Percentiles rank a stretch among this genome's conserved stretches.
Conservation (phyloP, 2,888 invertebrate genomes). For the Sminthurinus aureus region DNA sequence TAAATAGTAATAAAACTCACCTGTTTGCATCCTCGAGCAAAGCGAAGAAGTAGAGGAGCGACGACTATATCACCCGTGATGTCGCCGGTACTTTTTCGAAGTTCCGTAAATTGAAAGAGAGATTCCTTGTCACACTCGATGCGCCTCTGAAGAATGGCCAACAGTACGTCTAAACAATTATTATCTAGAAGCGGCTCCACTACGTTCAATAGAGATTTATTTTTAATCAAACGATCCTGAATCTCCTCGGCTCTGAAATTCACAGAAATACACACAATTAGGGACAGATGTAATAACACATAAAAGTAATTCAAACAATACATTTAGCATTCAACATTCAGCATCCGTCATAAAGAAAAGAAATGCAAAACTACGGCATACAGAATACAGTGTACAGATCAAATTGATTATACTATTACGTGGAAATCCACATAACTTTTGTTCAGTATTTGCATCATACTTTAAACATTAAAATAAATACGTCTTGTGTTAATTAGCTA, state of each 20-base stretch:
- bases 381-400: background rate
- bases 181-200: conserved; percentile 79
- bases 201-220: conserved; percentile 81
- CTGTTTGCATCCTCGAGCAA: conserved; percentile 67
- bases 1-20: conserved; percentile 61
- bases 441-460: no score
- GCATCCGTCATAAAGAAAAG: background rate
- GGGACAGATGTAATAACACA: background rate
- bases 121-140: conserved; percentile 93
- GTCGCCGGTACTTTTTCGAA: conserved; percentile 57
- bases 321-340: background rate
- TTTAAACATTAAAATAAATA: no score
- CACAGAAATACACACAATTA: background rate
- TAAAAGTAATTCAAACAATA: background rate
- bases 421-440: no score
- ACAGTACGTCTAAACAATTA: conserved; percentile 78
- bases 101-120: conserved; percentile 70
- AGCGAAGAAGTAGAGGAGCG: conserved; percentile 67
- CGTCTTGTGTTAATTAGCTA: no score
- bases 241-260: conserved; percentile 71
- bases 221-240: conserved; percentile 88
- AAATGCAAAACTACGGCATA: no score
- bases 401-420: background rate
- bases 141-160: conserved; percentile 74
- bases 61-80: conserved; percentile 69